Conservation (phyloP, 2,113 vertebrate genomes). For the Bubo scandiacus region DNA sequence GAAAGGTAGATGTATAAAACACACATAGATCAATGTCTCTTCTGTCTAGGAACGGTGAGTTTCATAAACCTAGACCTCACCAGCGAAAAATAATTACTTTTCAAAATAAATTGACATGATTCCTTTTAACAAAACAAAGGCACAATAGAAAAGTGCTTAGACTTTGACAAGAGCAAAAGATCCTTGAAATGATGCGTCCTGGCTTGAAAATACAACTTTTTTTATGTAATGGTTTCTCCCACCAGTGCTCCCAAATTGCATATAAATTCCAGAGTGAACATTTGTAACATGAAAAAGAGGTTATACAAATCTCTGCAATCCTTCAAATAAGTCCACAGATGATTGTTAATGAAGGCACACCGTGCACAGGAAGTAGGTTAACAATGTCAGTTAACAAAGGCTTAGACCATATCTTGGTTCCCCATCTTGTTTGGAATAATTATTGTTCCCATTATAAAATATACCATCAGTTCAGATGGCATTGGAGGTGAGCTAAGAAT, state of each 20-base stretch:
- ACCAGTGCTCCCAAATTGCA: not conserved
- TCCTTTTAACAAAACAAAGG: not conserved
- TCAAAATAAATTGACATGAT: not conserved
- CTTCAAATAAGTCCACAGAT: not conserved
- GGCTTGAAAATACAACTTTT: not conserved
- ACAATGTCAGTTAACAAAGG: not conserved
- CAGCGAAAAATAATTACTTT: not conserved
- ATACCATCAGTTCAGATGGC: not conserved
- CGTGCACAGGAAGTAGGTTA: not conserved
- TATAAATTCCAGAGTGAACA: not conserved
- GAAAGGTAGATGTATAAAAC: not conserved
- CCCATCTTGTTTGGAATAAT: not conserved
- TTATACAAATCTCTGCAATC: not conserved
- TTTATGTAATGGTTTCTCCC: not conserved
- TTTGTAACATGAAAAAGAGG: not conserved
- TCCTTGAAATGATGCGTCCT: not conserved
- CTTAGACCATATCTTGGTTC: not conserved
- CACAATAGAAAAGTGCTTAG: not conserved
- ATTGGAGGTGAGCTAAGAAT: not conserved
- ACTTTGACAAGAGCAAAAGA: not conserved
- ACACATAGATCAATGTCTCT: not conserved
- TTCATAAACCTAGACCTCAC: not conserved
- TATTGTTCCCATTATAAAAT: not conserved
- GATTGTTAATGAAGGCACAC: not conserved
- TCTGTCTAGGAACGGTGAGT: not conserved